These are phyloP conservation scores for Oscheius onirici DNA, from an alignment of 2,888 invertebrate species.

Conservation along the genomic window DNA sequence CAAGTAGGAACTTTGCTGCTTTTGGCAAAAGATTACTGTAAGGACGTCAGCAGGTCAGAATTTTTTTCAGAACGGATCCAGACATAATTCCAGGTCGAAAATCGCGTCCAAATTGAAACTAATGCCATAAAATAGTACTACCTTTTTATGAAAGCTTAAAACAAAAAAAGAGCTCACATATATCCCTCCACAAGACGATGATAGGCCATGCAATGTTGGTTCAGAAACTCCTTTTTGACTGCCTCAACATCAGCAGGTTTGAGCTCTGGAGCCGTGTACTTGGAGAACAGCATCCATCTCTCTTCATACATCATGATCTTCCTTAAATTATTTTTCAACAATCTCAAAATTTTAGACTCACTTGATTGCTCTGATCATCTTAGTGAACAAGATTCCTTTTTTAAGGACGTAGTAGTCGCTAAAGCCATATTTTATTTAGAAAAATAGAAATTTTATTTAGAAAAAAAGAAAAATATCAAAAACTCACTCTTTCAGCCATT, in stretches of 20 bases:
- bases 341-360: neutral
- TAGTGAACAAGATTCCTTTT: constrained; percentile 5
- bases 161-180: constrained; percentile 6
- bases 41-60: no score
- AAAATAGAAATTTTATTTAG: neutral
- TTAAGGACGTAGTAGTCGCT: neutral
- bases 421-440: no score
- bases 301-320: constrained; percentile 12
- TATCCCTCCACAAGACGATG: constrained; percentile 11
- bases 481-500: constrained; percentile 4
- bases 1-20: no score
- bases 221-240: constrained; percentile 7
- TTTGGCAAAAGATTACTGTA: no score
- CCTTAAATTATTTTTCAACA: neutral
- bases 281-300: neutral
- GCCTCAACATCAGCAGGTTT: neutral
- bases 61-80: no score
- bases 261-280: neutral
- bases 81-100: no score
- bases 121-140: no score
- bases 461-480: neutral
- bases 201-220: constrained; percentile 3
- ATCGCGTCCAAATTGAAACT: no score
- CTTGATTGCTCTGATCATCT: constrained; percentile 7
- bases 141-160: no score